Conservation (phyloP, 2,113 vertebrate species). For the Cryptoleucopteryx plumbea region DNA sequence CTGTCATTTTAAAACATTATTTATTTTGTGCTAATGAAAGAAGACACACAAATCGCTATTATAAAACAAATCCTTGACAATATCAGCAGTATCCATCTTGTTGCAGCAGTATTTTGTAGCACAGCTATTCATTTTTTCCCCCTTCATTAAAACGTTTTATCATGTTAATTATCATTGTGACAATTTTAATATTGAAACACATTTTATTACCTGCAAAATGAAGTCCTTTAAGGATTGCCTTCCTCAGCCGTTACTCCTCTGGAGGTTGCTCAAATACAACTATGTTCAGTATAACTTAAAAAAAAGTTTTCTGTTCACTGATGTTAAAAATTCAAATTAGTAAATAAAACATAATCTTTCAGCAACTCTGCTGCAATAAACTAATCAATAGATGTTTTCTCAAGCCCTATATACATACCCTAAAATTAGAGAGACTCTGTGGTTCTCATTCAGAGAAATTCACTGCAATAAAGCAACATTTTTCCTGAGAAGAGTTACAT, state of each 20-base stretch:
- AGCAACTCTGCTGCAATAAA: neutral
- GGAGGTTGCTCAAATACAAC: neutral
- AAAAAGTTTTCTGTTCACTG: neutral
- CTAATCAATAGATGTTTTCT: neutral
- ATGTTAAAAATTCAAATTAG: neutral
- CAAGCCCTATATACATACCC: neutral
- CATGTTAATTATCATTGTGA: constrained; percentile 12
- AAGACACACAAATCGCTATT: neutral
- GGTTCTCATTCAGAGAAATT: neutral
- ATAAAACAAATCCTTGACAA: neutral
- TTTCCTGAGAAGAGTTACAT: neutral
- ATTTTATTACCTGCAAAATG: neutral
- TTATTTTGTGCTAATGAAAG: neutral
- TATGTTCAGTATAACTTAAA: neutral
- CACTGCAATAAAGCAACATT: neutral
- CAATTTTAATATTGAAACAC: neutral
- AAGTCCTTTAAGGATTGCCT: neutral
- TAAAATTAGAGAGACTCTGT: neutral
- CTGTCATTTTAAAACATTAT: neutral
- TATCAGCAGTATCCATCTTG: neutral
- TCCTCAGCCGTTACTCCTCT: neutral
- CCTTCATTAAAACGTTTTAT: constrained; percentile 11
- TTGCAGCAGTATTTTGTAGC: neutral
- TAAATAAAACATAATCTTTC: neutral
- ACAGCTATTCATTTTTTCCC: neutral